These are phyloP conservation scores for Kobus ellipsiprymnus DNA, from an alignment of 2,113 vertebrate species.

Conservation along the genomic window DNA sequence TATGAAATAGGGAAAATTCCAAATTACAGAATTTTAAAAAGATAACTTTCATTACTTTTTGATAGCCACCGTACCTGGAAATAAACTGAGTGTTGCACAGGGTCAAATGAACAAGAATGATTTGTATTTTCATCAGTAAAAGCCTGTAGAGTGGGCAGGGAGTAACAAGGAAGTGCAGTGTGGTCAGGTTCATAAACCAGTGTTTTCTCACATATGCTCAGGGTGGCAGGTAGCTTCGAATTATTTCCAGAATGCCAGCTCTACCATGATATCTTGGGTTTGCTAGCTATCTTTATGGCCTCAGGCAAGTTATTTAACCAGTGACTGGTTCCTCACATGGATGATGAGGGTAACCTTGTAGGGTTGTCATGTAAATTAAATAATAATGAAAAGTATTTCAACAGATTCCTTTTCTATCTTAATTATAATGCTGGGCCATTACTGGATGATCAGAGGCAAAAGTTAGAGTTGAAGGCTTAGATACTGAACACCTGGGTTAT, in stretches of 20 bases:
- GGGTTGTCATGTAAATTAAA: neutral
- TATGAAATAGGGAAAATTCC: neutral
- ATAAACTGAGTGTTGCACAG: neutral
- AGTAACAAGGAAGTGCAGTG: neutral
- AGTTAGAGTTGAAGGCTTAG: neutral
- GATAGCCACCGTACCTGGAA: neutral
- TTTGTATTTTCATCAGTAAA: neutral
- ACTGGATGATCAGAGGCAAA: neutral
- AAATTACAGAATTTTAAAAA: neutral
- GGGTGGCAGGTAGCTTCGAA: fast-evolving
- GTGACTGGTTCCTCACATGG: neutral
- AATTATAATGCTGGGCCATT: neutral
- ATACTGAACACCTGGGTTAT: neutral
- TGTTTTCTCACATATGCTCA: fast-evolving
- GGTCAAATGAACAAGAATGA: neutral
- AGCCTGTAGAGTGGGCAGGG: neutral
- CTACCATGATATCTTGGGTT: neutral
- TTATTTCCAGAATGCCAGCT: neutral
- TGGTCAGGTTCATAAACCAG: neutral
- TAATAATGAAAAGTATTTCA: neutral
- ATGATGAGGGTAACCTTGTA: neutral
- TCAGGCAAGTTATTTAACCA: neutral
- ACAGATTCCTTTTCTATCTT: neutral
- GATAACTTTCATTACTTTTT: neutral
- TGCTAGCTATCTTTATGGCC: neutral